phyloP scores from a whole-genome alignment of 2,888 invertebrate genomes.

The Argyresthia goedartella region DNA sequence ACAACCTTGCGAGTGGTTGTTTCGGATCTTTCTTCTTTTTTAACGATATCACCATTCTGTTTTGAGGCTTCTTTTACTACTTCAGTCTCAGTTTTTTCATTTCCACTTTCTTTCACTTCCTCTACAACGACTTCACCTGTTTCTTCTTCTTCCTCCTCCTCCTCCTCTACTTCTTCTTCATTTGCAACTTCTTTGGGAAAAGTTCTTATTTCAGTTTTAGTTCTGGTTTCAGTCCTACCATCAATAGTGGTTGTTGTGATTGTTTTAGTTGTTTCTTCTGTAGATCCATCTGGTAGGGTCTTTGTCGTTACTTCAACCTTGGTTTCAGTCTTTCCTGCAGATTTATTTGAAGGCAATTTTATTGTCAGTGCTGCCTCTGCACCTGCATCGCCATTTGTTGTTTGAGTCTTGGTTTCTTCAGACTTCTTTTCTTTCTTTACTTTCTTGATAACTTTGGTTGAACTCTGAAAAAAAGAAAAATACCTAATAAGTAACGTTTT shows the following conservation, averaged over 20 bases:
- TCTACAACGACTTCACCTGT: conserved; percentile 15
- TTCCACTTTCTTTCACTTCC: conserved; percentile 24
- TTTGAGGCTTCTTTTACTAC: conserved; percentile 2
- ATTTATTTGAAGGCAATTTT: conserved; percentile 48
- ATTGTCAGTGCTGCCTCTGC: conserved; percentile 45
- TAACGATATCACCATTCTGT: conserved; percentile 20
- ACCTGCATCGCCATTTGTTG: conserved; percentile 42
- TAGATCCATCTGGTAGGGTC: conserved; percentile 46
- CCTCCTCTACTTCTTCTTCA: conserved; percentile 17
- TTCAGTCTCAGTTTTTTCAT: conserved; percentile 2
- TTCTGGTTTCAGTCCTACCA: conserved; percentile 53
- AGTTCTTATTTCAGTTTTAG: conserved; percentile 51
- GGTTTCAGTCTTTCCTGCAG: conserved; percentile 54
- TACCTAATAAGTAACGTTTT: conserved; percentile 1
- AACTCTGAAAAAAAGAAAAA: conserved; percentile 43
- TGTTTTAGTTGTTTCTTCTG: conserved; percentile 55
- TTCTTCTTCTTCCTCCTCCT: conserved; percentile 38
- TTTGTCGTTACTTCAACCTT: conserved; percentile 52
- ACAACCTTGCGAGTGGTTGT: conserved; percentile 40
- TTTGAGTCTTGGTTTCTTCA: conserved; percentile 24
- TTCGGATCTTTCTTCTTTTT: conserved; percentile 44
- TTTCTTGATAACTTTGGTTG: conserved; percentile 44
- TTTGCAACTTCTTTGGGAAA: conserved; percentile 43
- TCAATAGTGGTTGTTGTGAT: conserved; percentile 56
- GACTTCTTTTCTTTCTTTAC: conserved; percentile 35